Conservation (phyloP, 2,797 vertebrate species). For the Acridotheres tristis region DNA sequence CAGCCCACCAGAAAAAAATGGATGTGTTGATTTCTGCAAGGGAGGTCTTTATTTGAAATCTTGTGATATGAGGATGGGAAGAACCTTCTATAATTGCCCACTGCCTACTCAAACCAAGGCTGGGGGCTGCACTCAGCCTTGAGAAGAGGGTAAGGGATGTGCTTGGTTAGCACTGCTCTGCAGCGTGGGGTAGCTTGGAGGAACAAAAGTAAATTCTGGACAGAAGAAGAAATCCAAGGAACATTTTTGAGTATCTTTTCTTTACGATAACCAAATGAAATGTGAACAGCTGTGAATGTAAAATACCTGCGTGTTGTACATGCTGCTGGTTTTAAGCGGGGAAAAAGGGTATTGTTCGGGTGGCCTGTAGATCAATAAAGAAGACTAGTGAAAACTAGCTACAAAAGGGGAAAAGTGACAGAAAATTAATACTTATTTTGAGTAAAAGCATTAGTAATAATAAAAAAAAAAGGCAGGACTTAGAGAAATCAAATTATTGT, state of each 20-base stretch:
- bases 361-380: not conserved
- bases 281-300: not conserved
- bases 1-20: not conserved
- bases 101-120: not conserved
- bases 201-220: not conserved
- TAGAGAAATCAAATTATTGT: not conserved
- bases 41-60: not conserved
- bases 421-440: not conserved
- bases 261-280: not conserved
- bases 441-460: not conserved
- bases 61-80: not conserved
- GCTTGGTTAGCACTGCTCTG: not conserved
- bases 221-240: not conserved
- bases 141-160: not conserved
- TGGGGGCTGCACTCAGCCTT: not conserved
- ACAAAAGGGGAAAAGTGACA: not conserved
- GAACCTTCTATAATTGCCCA: not conserved
- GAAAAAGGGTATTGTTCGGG: not conserved
- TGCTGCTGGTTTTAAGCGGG: not conserved
- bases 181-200: no score
- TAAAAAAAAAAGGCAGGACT: not conserved
- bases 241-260: not conserved
- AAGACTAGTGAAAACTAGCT: not conserved
- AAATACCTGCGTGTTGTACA: not conserved
- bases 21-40: not conserved